phyloP scores from a whole-genome alignment of 2,888 invertebrate genomes.

The Dromius quadrimaculatus region DNA sequence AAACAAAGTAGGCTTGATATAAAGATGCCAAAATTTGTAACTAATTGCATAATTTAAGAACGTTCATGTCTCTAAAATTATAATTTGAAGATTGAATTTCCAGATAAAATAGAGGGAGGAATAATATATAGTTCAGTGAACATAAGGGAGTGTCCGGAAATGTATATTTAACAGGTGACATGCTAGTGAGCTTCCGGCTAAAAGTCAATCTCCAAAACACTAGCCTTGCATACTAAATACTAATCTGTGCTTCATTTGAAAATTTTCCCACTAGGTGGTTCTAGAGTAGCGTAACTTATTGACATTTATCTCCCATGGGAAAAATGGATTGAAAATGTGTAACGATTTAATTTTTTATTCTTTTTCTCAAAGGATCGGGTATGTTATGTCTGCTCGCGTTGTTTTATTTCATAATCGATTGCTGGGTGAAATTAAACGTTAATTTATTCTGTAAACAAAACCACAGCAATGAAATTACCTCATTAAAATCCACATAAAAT shows the following conservation, averaged over 20 bases:
- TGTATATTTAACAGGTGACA: constrained; percentile 42
- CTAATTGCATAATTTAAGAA: no score
- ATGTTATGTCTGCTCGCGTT: constrained; percentile 24
- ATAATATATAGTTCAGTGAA: constrained; percentile 18
- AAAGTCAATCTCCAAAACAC: constrained; percentile 12
- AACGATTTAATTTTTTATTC: constrained; percentile 13
- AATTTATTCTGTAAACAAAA: constrained; percentile 36
- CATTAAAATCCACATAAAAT: constrained; percentile 41
- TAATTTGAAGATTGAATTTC: constrained; percentile 16
- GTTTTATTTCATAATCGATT: constrained; percentile 27
- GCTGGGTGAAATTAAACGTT: constrained; percentile 30
- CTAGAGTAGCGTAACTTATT: neutral
- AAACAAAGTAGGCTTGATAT: no score
- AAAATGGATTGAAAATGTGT: no score
- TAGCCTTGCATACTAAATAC: constrained; percentile 25
- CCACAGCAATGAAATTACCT: constrained; percentile 33
- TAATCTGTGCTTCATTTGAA: neutral
- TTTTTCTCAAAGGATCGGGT: constrained; percentile 15
- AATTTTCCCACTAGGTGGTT: constrained; percentile 8
- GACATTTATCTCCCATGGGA: no score
- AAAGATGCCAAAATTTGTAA: no score
- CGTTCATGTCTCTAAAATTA: constrained; percentile 1
- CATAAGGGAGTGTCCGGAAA: constrained; percentile 29
- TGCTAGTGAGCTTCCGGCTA: constrained; percentile 23
- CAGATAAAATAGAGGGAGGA: constrained; percentile 17